Evolutionary conservation across 2,797 vertebrate species (phyloP), one percentile per base, ranked within the genome.

Genomic region (Brotula barbata): DNA sequence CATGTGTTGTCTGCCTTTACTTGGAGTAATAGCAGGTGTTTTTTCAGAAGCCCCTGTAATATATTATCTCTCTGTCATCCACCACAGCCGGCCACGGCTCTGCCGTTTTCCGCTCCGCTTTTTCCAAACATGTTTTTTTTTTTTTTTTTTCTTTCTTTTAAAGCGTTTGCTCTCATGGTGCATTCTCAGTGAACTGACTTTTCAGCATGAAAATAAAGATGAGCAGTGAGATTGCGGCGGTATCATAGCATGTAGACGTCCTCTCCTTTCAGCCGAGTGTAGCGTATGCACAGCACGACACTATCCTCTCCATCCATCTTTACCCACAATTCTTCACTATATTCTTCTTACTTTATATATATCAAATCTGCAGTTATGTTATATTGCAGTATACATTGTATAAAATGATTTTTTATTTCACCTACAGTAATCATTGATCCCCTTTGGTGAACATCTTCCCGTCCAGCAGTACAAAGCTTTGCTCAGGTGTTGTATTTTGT

Each of bases 21-120:
- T 52, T 45, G 3, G 31, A 60, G 51, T 52, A 48, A 56, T 21
- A 73, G 40, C 78, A 75, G 78, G 57, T 81, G 77, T n/a, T 75
- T 82, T 79, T 28, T 74, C 36, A 55, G 51, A 73, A 57, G 63
- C n/a, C 37, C 65, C 60, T 58, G 66, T 45, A 75, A 55, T 31
- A 64, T 31, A 8, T 40, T 34, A 52, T 21, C 34, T 16, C 16
- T 50, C 10, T 21, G 15, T 13, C 1, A 20, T 15, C 19, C 36
- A 37, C 12, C 5, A 39, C 33, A 37, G 19, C 20, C 20, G 13
- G 9, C 33, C 12, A n/a, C n/a, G n/a, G n/a, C n/a, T n/a, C n/a
- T n/a, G n/a, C n/a, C n/a, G n/a, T 25, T 41, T 15, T 22, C 25
- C 4, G 34, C 2, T 15, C 20, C 12, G 5, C 40, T 17, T 16